Conservation (phyloP, 2,888 invertebrate species). For the Chaetogeoica ovagalla region DNA sequence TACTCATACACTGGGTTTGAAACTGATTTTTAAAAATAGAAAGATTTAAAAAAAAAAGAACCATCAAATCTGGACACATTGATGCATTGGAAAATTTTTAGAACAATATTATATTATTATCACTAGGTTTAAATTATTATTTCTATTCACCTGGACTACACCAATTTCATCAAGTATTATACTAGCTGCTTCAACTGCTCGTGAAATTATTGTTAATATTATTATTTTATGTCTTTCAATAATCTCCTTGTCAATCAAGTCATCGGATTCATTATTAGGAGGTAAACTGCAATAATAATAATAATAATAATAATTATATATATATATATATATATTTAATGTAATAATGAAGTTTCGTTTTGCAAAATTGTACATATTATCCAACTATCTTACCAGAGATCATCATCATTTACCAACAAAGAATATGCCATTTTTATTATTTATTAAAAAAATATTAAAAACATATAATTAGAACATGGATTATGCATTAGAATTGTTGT, state of each 20-base stretch:
- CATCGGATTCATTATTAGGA: not conserved
- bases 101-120: not conserved
- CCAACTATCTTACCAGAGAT: conserved; percentile 20
- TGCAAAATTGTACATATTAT: not conserved
- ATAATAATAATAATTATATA: not conserved
- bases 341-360: not conserved
- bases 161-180: conserved; percentile 28
- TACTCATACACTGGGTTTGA: not conserved
- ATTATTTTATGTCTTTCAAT: conserved; percentile 18
- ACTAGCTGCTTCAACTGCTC: conserved; percentile 35
- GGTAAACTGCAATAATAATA: conserved; percentile 23
- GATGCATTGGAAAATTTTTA: not conserved
- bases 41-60: not conserved
- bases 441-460: not conserved
- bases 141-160: conserved; percentile 31
- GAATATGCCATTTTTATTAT: conserved; percentile 40
- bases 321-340: not conserved
- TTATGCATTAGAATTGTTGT: conserved; percentile 1
- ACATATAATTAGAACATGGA: not conserved
- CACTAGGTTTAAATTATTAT: not conserved
- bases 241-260: conserved; percentile 1
- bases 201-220: conserved; percentile 34
- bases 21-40: not conserved
- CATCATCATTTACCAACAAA: conserved; percentile 40
- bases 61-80: not conserved